Conservation (phyloP, 2,797 vertebrate species). For the Sebastiscus tertius region DNA sequence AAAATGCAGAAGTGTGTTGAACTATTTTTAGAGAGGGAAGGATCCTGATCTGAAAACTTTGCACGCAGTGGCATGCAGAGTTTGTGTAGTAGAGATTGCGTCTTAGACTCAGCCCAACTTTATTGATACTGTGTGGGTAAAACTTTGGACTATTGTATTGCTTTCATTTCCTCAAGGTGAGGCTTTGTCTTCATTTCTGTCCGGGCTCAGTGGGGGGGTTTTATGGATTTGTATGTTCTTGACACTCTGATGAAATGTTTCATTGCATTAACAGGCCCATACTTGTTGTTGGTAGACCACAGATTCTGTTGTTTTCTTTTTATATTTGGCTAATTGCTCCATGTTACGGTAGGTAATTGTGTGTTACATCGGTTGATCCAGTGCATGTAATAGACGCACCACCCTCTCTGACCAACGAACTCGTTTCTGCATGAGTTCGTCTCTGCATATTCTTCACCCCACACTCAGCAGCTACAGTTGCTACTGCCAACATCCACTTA, state of each 20-base stretch:
- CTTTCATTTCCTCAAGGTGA: neutral
- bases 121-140: neutral
- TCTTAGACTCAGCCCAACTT: neutral
- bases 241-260: neutral
- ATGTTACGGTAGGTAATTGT: neutral
- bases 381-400: neutral
- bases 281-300: neutral
- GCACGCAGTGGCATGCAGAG: neutral
- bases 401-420: neutral
- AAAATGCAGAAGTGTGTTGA: conserved; percentile 5
- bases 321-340: neutral
- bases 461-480: neutral
- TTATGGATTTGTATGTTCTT: neutral
- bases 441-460: neutral
- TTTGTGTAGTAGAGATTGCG: neutral
- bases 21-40: neutral
- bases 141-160: conserved; percentile 54
- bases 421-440: conserved; percentile 11
- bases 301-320: neutral
- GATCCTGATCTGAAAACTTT: neutral
- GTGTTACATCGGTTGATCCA: neutral
- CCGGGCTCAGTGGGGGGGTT: neutral
- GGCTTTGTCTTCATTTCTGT: neutral
- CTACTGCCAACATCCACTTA: conserved; percentile 24
- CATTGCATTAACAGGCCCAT: neutral